phyloP scores from a whole-genome alignment of 1,140 invertebrate genomes.

The Drosophila saltans region DNA sequence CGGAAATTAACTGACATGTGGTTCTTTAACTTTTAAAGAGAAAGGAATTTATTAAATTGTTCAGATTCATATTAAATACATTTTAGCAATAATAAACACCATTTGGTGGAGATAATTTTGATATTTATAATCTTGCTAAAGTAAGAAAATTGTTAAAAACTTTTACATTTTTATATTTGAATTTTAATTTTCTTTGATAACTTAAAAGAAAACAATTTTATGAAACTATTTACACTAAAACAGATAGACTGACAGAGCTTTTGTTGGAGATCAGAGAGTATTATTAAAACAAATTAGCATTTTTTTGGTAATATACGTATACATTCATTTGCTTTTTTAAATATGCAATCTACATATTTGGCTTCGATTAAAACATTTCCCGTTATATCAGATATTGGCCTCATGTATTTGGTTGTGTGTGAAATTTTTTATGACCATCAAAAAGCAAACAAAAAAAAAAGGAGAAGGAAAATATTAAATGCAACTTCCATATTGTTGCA shows the following conservation, averaged over 20 bases:
- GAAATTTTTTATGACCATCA: background rate
- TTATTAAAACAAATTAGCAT: too few species aligned
- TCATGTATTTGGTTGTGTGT: background rate
- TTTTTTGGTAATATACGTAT: background rate
- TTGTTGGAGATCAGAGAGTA: too few species aligned
- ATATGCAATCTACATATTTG: conserved; percentile 3
- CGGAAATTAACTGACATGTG: background rate
- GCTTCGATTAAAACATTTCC: background rate
- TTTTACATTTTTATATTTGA: too few species aligned
- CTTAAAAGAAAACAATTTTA: too few species aligned
- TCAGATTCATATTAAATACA: too few species aligned
- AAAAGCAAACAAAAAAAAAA: background rate
- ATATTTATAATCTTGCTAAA: too few species aligned
- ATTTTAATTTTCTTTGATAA: too few species aligned
- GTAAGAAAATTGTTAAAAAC: too few species aligned
- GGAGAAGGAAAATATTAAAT: conserved; percentile 56
- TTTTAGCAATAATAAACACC: too few species aligned
- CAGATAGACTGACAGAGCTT: too few species aligned
- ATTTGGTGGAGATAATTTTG: too few species aligned
- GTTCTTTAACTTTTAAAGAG: background rate
- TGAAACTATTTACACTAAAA: too few species aligned
- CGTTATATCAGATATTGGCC: background rate
- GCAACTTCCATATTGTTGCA: conserved; percentile 14
- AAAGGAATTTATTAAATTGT: background rate
- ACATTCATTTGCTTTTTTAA: background rate